Evolutionary conservation across 2,797 vertebrate species (phyloP).

Genomic region (Psittacula derbiana): DNA sequence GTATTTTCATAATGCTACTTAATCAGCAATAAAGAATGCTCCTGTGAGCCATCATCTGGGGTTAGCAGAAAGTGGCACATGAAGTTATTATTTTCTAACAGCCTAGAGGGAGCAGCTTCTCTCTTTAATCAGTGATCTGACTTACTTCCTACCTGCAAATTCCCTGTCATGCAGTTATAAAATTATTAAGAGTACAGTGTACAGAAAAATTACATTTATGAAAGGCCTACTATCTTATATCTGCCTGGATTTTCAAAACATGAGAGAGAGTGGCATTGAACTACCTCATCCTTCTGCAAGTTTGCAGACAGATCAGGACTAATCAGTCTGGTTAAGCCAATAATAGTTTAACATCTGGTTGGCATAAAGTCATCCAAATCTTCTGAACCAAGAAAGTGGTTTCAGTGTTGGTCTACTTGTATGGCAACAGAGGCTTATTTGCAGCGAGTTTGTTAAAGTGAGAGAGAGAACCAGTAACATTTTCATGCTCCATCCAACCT

Average conservation of each 20-base stretch:
- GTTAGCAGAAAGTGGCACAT: slow-evolving; percentile 73
- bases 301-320: slow-evolving; percentile 45
- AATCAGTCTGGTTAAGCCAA: slow-evolving; percentile 48
- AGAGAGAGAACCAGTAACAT: not conserved
- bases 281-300: slow-evolving; percentile 35
- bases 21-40: slow-evolving; percentile 77
- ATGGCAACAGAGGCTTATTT: not conserved
- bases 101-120: slow-evolving; percentile 73
- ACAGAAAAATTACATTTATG: slow-evolving; percentile 60
- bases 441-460: not conserved
- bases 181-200: slow-evolving; percentile 58
- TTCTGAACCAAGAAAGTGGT: not conserved
- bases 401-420: not conserved
- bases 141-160: slow-evolving; percentile 70
- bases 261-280: slow-evolving; percentile 30
- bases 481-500: not conserved
- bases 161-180: slow-evolving; percentile 62
- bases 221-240: slow-evolving; percentile 51
- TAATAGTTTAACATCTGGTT: not conserved
- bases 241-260: slow-evolving; percentile 60
- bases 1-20: slow-evolving; percentile 76
- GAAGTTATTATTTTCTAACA: slow-evolving; percentile 76
- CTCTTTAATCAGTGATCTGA: slow-evolving; percentile 73
- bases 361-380: not conserved
- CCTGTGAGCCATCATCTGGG: slow-evolving; percentile 70